Evolutionary conservation across 2,797 vertebrate genomes (phyloP).

Genomic region (Lutjanus argentimaculatus): DNA sequence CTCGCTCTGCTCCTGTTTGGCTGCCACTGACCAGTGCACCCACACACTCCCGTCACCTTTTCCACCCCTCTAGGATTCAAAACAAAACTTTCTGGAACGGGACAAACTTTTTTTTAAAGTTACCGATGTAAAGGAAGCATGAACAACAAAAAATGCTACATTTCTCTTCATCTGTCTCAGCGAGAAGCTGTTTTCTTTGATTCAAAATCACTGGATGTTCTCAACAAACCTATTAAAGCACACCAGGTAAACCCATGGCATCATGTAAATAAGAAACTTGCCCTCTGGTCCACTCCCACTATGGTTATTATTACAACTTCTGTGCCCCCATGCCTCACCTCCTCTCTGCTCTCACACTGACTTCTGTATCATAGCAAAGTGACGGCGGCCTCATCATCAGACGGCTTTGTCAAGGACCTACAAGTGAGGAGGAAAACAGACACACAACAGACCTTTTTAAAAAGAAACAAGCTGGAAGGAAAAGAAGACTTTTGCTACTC

Average conservation of each 20-base stretch:
- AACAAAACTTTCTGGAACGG: slow-evolving; percentile 33
- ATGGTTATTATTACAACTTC: slow-evolving; percentile 26
- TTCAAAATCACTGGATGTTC: slow-evolving; percentile 43
- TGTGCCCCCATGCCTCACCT: slow-evolving; percentile 30
- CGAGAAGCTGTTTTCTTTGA: slow-evolving; percentile 31
- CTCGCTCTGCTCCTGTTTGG: slow-evolving; percentile 65
- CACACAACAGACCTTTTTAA: slow-evolving; percentile 30
- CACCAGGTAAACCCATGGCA: slow-evolving; percentile 45
- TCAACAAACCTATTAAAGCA: slow-evolving; percentile 43
- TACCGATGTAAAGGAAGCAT: slow-evolving; percentile 37
- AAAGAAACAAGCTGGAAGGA: slow-evolving; percentile 42
- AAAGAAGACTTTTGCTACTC: slow-evolving; percentile 45
- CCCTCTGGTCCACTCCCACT: slow-evolving; percentile 38
- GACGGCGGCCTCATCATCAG: slow-evolving; percentile 27
- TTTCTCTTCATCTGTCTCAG: slow-evolving; percentile 28
- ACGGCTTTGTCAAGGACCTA: slow-evolving; percentile 33
- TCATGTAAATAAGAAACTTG: slow-evolving; percentile 69
- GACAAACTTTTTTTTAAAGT: slow-evolving; percentile 23
- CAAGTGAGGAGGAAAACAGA: slow-evolving; percentile 34
- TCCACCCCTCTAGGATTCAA: slow-evolving; percentile 8
- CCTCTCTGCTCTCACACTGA: slow-evolving; percentile 31
- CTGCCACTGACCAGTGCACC: slow-evolving; percentile 75
- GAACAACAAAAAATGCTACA: slow-evolving; percentile 25
- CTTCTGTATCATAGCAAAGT: slow-evolving; percentile 47
- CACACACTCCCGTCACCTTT: slow-evolving; percentile 15